These are phyloP conservation scores for Eulemur rufifrons DNA, from an alignment of 2,113 vertebrate genomes.

Conservation along the genomic window DNA sequence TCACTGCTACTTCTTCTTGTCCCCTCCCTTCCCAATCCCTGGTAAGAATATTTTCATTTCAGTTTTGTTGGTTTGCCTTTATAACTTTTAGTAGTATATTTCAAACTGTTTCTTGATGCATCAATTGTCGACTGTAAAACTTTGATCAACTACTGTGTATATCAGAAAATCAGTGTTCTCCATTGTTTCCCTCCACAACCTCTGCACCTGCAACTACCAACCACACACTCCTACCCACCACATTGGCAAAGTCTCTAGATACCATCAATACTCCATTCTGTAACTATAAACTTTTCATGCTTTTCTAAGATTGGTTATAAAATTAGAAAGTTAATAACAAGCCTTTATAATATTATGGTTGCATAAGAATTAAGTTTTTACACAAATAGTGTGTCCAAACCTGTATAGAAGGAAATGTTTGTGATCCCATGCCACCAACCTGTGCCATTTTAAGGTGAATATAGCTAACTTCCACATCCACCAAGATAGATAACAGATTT, in stretches of 20 bases:
- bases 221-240: too few relatives aligned
- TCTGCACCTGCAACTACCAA: accelerated
- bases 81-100: not conserved
- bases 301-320: not conserved
- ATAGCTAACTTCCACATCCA: not conserved
- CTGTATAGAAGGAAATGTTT: not conserved
- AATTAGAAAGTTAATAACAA: not conserved
- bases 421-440: not conserved
- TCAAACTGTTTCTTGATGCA: not conserved
- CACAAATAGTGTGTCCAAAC: not conserved
- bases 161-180: too few relatives aligned
- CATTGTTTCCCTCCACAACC: not conserved
- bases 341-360: not conserved
- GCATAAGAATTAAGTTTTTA: not conserved
- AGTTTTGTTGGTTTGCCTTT: not conserved
- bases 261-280: not conserved
- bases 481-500: not conserved
- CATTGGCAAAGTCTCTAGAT: not conserved
- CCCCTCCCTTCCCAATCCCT: not conserved
- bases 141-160: not conserved
- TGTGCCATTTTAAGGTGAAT: not conserved
- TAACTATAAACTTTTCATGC: not conserved
- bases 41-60: not conserved
- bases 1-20: not conserved
- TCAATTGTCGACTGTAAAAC: not conserved